Percentiles rank a stretch among this genome's conserved stretches.
phyloP scores from a whole-genome alignment of 2,113 vertebrate species.

The Epinephelus moara region DNA sequence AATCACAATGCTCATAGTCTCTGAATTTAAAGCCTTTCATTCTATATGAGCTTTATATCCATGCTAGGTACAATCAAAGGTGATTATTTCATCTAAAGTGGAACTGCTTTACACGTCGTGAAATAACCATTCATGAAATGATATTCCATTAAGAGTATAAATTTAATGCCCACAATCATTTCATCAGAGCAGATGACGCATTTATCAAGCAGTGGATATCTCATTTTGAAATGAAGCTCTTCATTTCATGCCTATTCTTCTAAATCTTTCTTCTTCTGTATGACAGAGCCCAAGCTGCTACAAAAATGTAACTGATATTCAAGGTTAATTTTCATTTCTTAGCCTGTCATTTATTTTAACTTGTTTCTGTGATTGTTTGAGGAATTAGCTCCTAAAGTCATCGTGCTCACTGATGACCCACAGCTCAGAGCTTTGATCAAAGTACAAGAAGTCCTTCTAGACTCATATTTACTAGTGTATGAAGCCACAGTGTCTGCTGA shows the following conservation, averaged over 20 bases:
- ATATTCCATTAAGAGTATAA: constrained; percentile 17
- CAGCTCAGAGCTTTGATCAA: no score
- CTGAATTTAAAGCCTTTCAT: constrained; percentile 18
- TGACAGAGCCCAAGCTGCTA: neutral
- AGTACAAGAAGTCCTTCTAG: no score
- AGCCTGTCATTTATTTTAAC: no score
- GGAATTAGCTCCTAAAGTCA: neutral
- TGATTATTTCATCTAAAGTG: constrained; percentile 18
- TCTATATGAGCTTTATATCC: constrained; percentile 5
- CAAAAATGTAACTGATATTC: neutral
- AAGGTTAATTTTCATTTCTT: neutral
- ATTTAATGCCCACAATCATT: constrained; percentile 18
- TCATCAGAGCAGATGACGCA: constrained; percentile 5
- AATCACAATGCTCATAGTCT: constrained; percentile 27
- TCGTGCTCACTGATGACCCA: no score
- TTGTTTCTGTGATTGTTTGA: neutral
- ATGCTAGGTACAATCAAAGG: neutral
- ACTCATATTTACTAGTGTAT: no score
- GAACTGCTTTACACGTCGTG: neutral
- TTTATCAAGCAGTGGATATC: constrained; percentile 14
- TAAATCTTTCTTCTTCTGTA: neutral
- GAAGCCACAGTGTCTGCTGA: no score
- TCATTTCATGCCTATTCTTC: constrained; percentile 26
- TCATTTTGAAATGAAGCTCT: constrained; percentile 6
- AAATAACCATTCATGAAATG: neutral